Evolutionary conservation across 2,113 vertebrate species (phyloP).

Genomic region (Toxotes chatareus): DNA sequence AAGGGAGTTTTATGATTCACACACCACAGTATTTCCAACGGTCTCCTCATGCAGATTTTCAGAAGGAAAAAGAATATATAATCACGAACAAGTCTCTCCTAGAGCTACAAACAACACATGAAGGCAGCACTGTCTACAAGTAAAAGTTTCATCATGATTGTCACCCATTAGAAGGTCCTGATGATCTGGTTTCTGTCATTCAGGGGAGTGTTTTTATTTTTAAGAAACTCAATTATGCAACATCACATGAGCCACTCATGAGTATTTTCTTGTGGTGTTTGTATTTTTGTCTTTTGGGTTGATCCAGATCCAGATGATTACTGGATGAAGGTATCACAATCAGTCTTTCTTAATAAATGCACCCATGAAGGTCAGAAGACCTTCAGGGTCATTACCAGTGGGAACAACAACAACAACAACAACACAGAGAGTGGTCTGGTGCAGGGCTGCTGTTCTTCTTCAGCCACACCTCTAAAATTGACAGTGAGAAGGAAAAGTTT

Average conservation of each 20-base stretch:
- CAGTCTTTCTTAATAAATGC: constrained; percentile 12
- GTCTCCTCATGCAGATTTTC: constrained; percentile 20
- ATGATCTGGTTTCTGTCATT: constrained; percentile 55
- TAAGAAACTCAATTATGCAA: constrained; percentile 36
- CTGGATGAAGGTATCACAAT: constrained; percentile 4
- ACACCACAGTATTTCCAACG: constrained; percentile 36
- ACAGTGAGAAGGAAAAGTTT: constrained; percentile 40
- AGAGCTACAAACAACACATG: constrained; percentile 22
- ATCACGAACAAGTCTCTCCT: constrained; percentile 18
- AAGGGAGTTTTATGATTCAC: constrained; percentile 51
- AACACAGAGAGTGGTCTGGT: constrained; percentile 15
- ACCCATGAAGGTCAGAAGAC: constrained; percentile 33
- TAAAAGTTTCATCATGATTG: neutral
- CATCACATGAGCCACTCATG: constrained; percentile 20
- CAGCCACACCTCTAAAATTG: constrained; percentile 22
- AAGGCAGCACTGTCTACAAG: constrained; percentile 23
- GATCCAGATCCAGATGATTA: constrained; percentile 30
- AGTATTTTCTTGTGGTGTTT: constrained; percentile 22
- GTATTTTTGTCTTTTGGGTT: neutral
- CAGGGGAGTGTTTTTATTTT: constrained; percentile 35
- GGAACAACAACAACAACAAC: constrained; percentile 48
- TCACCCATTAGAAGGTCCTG: constrained; percentile 19
- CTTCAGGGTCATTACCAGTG: constrained; percentile 12
- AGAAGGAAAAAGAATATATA: constrained; percentile 22
- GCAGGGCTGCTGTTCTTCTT: constrained; percentile 52